Evolutionary conservation across 2,113 vertebrate species (phyloP).

Genomic region (Anoura caudifer): DNA sequence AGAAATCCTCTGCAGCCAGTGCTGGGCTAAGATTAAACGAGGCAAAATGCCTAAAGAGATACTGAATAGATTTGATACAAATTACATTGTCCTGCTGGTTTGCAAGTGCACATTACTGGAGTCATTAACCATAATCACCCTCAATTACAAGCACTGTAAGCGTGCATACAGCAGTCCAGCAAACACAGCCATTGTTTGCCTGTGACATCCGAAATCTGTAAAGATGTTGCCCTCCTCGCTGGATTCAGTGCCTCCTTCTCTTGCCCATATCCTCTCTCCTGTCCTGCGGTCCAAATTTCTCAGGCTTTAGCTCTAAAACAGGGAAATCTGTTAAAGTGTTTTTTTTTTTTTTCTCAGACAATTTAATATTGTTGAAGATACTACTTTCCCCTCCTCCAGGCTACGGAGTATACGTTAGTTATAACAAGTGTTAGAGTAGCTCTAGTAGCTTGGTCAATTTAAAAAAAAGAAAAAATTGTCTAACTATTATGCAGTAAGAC

Average conservation of each 20-base stretch:
- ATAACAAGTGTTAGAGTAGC: not conserved
- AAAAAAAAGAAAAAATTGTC: not conserved
- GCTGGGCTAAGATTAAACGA: constrained; percentile 74
- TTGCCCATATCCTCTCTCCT: not conserved
- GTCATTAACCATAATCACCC: constrained; percentile 91
- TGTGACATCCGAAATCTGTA: constrained; percentile 65
- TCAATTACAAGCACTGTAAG: constrained; percentile 83
- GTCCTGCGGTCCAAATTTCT: not conserved
- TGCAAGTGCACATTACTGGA: constrained; percentile 88
- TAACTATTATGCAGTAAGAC: not conserved
- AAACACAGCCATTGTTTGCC: constrained; percentile 77
- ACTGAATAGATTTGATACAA: constrained; percentile 88
- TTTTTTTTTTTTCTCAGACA: not conserved
- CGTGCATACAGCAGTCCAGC: constrained; percentile 66
- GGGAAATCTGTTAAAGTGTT: not conserved
- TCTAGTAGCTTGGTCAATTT: not conserved
- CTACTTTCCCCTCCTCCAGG: not conserved
- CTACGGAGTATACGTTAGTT: not conserved
- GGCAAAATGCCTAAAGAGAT: constrained; percentile 84
- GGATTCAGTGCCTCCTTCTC: constrained; percentile 7
- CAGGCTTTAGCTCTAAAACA: not conserved
- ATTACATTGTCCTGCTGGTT: constrained; percentile 87
- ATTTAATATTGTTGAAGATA: not conserved
- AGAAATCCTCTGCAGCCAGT: constrained; percentile 72
- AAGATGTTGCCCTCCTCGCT: constrained; percentile 46